Base-by-base conservation (phyloP, 2,113 vertebrate genomes). In the Hippocampus comes region DNA sequence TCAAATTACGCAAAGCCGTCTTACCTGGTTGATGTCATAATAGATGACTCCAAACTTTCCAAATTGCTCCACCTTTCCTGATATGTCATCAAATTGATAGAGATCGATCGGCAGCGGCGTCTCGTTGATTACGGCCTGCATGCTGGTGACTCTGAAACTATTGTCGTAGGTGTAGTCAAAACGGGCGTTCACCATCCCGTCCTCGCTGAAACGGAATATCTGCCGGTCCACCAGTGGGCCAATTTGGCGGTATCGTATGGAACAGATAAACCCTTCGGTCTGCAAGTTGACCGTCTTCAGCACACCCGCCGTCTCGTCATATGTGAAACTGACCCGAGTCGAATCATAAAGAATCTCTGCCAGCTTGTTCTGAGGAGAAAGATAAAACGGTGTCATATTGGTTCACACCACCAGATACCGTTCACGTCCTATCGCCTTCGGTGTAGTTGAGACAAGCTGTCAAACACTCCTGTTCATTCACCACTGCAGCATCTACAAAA, bases 101-200 rank as follows among this genome's bases (percentile, higher is more conserved):
- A 99, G 95, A 79, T 99, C 97, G 17, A 99, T 99, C n/a, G 97
- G 97, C 81, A 99, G 73, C 0, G 97, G 97, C 0, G 96, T 99
- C 85, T 99, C 97, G 9, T 99, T 99, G 91, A 99, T 99, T n/a
- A 99, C 97, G 1, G 96, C 96, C 87, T 99, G 97, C 97, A 99
- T 99, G 90, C 97, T 99, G 85, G 97, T 99, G 74, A 99, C 96
- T 75, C 97, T 92, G 86, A 99, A 99, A 86, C 96, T 99, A 83
- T 99, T 99, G 93, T 99, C 97, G 15, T 99, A 99, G 77, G 97
- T 98, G 78, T 99, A 99, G 93, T 99, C 97, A 21, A 99, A 99
- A 76, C 97, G 94, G 0, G 97, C 97, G 0, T 99, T 99, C 27
- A 99, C 97, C 97, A 99, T 99, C 67, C 97, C 97, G 0, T 99